phyloP scores from a whole-genome alignment of 2,797 vertebrate genomes.

The Microctenopoma steveboyesi region DNA sequence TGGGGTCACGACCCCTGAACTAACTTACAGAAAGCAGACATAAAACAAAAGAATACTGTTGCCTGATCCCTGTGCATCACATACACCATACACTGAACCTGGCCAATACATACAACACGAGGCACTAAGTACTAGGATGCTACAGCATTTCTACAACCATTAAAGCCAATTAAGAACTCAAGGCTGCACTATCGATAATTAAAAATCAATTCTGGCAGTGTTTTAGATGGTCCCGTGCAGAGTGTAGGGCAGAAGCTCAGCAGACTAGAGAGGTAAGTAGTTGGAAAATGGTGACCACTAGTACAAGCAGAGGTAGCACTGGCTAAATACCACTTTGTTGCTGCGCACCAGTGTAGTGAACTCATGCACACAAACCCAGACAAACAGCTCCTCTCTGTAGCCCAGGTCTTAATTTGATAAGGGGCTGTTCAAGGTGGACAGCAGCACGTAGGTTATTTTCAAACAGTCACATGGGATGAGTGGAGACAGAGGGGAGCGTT shows the following conservation, averaged over 20 bases:
- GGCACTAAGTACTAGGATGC: background rate
- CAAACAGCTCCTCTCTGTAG: slow-evolving; percentile 43
- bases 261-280: background rate
- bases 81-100: background rate
- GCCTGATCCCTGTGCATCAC: background rate
- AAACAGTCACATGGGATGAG: slow-evolving; percentile 68
- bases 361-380: slow-evolving; percentile 21
- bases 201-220: background rate
- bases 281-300: slow-evolving; percentile 18
- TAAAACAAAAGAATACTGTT: background rate
- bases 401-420: slow-evolving; percentile 66
- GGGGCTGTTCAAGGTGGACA: slow-evolving; percentile 42
- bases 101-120: too few relatives aligned
- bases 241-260: background rate
- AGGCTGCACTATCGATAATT: slow-evolving; percentile 5
- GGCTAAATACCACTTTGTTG: slow-evolving; percentile 3
- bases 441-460: slow-evolving; percentile 75
- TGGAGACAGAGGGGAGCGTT: slow-evolving; percentile 66
- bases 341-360: slow-evolving; percentile 2
- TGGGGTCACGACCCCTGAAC: slow-evolving; percentile 49
- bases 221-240: slow-evolving; percentile 12
- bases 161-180: slow-evolving; percentile 24
- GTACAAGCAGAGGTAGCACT: slow-evolving; percentile 10
- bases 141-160: slow-evolving; percentile 12
- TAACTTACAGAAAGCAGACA: slow-evolving; percentile 36